phyloP scores from a whole-genome alignment of 2,888 invertebrate species.

The Troilus luridus region DNA sequence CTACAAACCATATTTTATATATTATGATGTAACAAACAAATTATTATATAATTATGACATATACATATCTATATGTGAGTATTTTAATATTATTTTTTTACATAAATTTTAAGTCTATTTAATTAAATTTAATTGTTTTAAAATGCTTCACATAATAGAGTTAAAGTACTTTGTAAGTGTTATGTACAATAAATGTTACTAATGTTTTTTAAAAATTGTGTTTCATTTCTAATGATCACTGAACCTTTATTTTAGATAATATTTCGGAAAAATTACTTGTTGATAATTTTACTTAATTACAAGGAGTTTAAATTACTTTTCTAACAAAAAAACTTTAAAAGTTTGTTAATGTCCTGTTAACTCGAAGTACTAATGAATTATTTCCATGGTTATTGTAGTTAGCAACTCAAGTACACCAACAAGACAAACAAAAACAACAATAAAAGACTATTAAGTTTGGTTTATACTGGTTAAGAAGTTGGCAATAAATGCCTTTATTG shows the following conservation, averaged over 20 bases:
- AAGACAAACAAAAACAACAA: too few relatives aligned
- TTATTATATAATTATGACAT: constrained; percentile 38
- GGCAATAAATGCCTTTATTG: too few relatives aligned
- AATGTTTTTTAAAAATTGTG: constrained; percentile 42
- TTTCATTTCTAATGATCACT: not conserved
- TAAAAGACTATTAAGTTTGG: too few relatives aligned
- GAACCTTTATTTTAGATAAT: not conserved
- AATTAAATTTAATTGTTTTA: constrained; percentile 34
- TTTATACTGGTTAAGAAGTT: too few relatives aligned
- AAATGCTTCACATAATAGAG: constrained; percentile 30
- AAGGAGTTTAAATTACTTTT: too few relatives aligned
- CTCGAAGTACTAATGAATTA: too few relatives aligned
- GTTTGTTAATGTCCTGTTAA: too few relatives aligned
- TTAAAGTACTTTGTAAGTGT: constrained; percentile 16
- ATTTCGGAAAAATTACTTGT: not conserved
- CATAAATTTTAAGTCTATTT: constrained; percentile 48
- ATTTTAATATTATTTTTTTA: constrained; percentile 53
- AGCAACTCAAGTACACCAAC: too few relatives aligned
- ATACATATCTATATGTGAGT: constrained; percentile 32
- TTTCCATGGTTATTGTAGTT: too few relatives aligned
- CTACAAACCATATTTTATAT: constrained; percentile 36
- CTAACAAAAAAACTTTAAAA: too few relatives aligned
- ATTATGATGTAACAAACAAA: constrained; percentile 40
- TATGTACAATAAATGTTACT: constrained; percentile 49
- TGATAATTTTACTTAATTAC: too few relatives aligned